These are phyloP conservation scores for Telenomus remus DNA, from an alignment of 1,140 invertebrate genomes.

Conservation along the genomic window DNA sequence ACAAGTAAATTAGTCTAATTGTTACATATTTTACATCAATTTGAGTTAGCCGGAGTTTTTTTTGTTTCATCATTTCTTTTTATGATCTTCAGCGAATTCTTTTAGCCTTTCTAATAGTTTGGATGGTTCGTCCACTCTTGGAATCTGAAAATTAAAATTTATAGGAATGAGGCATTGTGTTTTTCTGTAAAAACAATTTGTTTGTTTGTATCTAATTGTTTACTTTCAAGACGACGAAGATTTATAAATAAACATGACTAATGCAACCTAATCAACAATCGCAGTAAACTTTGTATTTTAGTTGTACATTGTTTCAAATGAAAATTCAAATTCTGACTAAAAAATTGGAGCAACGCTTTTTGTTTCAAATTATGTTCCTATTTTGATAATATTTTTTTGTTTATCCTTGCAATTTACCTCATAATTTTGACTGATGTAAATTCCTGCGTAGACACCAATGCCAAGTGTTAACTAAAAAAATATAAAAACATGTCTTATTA, in stretches of 20 bases:
- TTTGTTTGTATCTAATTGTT: not conserved
- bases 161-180: slow-evolving; percentile 1
- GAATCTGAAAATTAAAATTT: slow-evolving; percentile 80
- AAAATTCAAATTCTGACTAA: too few species aligned
- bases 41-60: not conserved
- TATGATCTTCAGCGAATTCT: slow-evolving; percentile 81
- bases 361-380: too few species aligned
- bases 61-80: slow-evolving; percentile 71
- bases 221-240: too few species aligned
- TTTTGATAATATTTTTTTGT: not conserved
- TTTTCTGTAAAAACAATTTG: too few species aligned
- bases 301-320: too few species aligned
- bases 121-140: slow-evolving; percentile 86
- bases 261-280: too few species aligned
- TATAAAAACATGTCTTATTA: slow-evolving; percentile 3
- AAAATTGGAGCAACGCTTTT: too few species aligned
- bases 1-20: not conserved
- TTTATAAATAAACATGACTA: too few species aligned
- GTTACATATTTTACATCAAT: slow-evolving; percentile 3
- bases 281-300: too few species aligned
- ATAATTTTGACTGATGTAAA: slow-evolving; percentile 89
- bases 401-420: slow-evolving; percentile 82
- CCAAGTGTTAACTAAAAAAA: slow-evolving; percentile 85
- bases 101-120: slow-evolving; percentile 82
- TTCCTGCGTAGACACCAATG: slow-evolving; percentile 85